These are phyloP conservation scores for Eleginops maclovinus DNA, from an alignment of 2,113 vertebrate species.

Conservation along the genomic window DNA sequence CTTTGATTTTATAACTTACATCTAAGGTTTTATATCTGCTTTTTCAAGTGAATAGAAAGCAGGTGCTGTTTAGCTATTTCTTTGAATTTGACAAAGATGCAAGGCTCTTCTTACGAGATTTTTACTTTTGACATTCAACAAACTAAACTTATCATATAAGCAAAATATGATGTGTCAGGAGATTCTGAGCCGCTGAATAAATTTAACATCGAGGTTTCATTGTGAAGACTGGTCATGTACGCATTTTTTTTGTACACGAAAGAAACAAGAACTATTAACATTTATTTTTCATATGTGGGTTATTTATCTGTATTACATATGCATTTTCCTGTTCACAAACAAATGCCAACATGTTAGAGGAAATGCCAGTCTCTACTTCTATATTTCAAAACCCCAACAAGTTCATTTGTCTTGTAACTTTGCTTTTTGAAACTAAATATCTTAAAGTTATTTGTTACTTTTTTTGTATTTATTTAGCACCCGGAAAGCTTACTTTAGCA, in stretches of 20 bases:
- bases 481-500: neutral
- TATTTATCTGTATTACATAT: neutral
- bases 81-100: neutral
- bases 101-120: neutral
- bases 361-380: neutral
- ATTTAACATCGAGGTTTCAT: too few species aligned
- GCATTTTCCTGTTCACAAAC: neutral
- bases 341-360: neutral
- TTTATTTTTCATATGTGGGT: neutral
- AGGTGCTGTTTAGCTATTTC: neutral
- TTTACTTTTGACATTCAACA: neutral
- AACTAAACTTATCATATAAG: neutral
- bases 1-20: slow-evolving; percentile 28
- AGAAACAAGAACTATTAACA: neutral
- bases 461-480: neutral
- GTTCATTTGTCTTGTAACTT: neutral
- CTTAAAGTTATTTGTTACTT: too few species aligned
- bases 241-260: neutral
- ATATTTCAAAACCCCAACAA: neutral
- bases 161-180: neutral
- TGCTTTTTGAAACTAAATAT: neutral
- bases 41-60: neutral
- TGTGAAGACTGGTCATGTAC: too few species aligned
- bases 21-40: neutral
- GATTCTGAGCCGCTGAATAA: neutral